A percentile compares a stretch with the other conserved stretches of the same genome.
These are phyloP conservation scores for Eumacrocentrus americanus DNA, from an alignment of 2,888 invertebrate species.

Conservation along the genomic window DNA sequence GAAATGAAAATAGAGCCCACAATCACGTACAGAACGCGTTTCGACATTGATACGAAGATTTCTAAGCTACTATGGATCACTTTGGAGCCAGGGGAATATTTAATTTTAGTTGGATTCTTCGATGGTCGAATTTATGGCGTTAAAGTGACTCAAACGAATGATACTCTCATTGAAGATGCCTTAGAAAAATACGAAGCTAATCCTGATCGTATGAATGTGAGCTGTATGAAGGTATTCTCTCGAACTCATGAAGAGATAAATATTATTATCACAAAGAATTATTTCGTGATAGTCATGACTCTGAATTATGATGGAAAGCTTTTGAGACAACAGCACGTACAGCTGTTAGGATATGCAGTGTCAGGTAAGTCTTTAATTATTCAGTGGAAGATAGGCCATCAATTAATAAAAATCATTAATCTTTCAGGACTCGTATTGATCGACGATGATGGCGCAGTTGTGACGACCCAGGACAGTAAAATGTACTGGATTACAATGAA, in stretches of 20 bases:
- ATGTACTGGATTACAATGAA: conserved; percentile 36
- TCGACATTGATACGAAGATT: conserved; percentile 39
- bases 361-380: conserved; percentile 44
- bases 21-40: conserved; percentile 36
- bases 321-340: conserved; percentile 35
- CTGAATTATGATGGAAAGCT: conserved; percentile 41
- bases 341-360: conserved; percentile 46
- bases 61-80: conserved; percentile 46
- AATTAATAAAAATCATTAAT: not conserved
- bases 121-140: conserved; percentile 50
- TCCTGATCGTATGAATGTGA: conserved; percentile 43
- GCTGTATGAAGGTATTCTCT: conserved; percentile 37
- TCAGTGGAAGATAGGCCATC: not conserved
- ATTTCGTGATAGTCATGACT: conserved; percentile 41
- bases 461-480: conserved; percentile 47
- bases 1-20: conserved; percentile 24
- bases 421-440: conserved; percentile 44
- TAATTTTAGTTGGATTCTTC: conserved; percentile 48
- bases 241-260: conserved; percentile 30
- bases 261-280: conserved; percentile 45
- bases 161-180: conserved; percentile 29
- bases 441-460: conserved; percentile 37
- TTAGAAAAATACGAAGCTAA: conserved; percentile 39
- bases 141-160: conserved; percentile 30
- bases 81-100: conserved; percentile 34